Evolutionary conservation across 2,888 invertebrate genomes (phyloP), one percentile per base, ranked within the genome.

Genomic region (Drosophila acutilabella): DNA sequence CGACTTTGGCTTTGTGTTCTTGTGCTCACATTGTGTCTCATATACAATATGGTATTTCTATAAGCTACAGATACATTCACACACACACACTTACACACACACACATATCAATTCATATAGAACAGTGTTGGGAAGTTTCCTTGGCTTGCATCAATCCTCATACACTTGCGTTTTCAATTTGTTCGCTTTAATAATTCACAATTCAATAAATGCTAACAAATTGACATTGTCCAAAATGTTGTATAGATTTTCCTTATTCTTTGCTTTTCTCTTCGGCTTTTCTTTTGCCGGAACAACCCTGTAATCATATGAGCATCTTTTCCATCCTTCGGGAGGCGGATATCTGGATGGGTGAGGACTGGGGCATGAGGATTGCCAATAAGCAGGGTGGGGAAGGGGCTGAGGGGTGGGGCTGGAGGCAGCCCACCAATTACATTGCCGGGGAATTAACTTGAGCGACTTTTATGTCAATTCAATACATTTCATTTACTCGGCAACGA

Each of bases 191-290:
- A 89, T 89, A 90, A 89, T 89, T 90, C 88, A 90, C 89, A 88
- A 86, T 89, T 89, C 89, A 89, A 90, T 89, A 89, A 89, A 89
- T 88, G 88, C 88, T 88, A 89, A 88, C 88, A 87, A 87, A 84
- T 87, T 82, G 89, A 83, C 89, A 88, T 89, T 88, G 88, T 88
- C 88, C 89, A 79, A 88, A 82, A 70, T 64, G 67, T 73, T 76
- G 68, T 80, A 80, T 79, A 74, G 80, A 76, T 80, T 79, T 79
- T 76, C 58, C 64, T 58, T 66, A 36, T 66, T 48, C 48, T 48
- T 36, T 48, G 41, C 26, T 26, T 58, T 30, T 40, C 16, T 20
- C 23, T 47, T 40, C 16, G 20, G 54, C 45, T 64, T 64, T 78
- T 64, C 52, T 40, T 58, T 62, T 44, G 44, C 18, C 30, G 51